Base-by-base conservation (phyloP, 1,140 invertebrate genomes). In the Diabrotica virgifera region DNA sequence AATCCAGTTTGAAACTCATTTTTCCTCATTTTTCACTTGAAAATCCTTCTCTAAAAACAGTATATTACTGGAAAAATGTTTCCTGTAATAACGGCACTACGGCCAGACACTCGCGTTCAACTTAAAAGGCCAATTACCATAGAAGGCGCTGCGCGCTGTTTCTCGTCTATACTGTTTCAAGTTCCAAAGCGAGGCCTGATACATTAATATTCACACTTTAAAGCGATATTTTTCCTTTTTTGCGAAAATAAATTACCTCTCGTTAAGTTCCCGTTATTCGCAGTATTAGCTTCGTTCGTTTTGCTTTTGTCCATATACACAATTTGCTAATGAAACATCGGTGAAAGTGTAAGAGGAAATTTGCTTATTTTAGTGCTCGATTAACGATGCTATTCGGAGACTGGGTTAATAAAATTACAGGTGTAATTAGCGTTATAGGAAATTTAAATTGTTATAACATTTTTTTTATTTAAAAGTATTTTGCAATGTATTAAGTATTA, bases 121-220 rank as follows among this genome's bases (percentile, higher is more conserved):
- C 40, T n/a, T 46, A 46, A 46, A 60, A 52, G 59, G 59, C 59
- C 59, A 60, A 60, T 60, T 60, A 60, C 59, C 59, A 60, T 60
- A 60, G 14, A 52, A 60, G 59, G 59, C 59, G 59, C 13, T 14
- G n/a, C n/a, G 59, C 59, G 59, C 57, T 36, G n/a, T 58, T 24
- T 24, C 24, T 24, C 24, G 24, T 24, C 24, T 24, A 24, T 24
- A 24, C 24, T 24, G 24, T 24, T 24, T 24, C 24, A 24, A 24
- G 52, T 24, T 5, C 52, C 13, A 10, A 12, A 13, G 52, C 9
- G 24, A 54, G 8, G 24, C 9, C 52, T 12, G 13, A 24, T 54
- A 7, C 52, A 54, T 24, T 54, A 54, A 24, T 54, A 24, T 54
- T 46, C 40, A 46, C 40, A 46, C 40, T 46, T 46, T 46, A 10